Evolutionary conservation across 2,797 vertebrate genomes (phyloP), one percentile per base, ranked within the genome.

Genomic region (Valencia hispanica): DNA sequence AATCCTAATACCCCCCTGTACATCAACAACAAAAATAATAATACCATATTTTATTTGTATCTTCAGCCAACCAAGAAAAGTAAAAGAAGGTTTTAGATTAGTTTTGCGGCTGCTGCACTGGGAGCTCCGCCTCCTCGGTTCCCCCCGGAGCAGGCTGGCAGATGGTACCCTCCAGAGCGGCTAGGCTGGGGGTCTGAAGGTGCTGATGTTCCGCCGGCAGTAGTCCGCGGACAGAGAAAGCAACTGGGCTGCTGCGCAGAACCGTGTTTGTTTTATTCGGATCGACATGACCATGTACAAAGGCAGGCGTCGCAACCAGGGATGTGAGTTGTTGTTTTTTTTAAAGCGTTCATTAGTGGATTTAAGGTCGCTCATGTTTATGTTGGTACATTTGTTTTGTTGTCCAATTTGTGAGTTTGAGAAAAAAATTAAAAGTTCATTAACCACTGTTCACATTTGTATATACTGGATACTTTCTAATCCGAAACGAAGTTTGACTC

Each of bases 301-400:
- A 89, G 91, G 92, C 87, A 91, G 91, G 77, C 94, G 92, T 74
- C 93, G 91, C 85, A 90, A 89, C 86, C 91, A 91, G 32, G 93
- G 92, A 94, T 90, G 94, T 95, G 85, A 95, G 94, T 95, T 92
- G 27, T 36, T 59, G 27, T 59, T 32, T 4, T 65, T 25, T 51
- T 51, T 30, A 11, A 27, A 8, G 50, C 36, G 1, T 4, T 36
- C 47, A 5, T 22, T 48, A 12, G 45, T 20, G 18, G 27, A 18
- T 34, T 36, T 34, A 4, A 11, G 22, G 0, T 68, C 43, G 30
- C 30, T 48, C n/a, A 50, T 5, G 53, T 63, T 57, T 12, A 51
- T 72, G 45, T 20, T 61, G 65, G 25, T 5, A 4, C 12, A 25
- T 65, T 63, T 36, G 15, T 63, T 48, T 18, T 45, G 9, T 65